Conservation (phyloP, 2,113 vertebrate species). For the Bambusicola thoracicus region DNA sequence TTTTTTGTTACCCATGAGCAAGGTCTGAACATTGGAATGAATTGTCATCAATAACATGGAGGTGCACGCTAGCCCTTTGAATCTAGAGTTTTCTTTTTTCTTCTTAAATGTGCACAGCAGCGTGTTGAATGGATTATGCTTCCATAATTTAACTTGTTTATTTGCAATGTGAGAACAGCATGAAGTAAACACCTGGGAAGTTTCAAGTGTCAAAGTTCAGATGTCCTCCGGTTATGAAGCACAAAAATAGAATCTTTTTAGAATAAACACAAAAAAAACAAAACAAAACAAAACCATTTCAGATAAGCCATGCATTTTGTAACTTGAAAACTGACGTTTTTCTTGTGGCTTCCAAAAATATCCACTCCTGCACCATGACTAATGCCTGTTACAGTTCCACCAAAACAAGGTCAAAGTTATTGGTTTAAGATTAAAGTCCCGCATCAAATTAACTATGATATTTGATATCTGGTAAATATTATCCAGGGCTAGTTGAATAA, state of each 20-base stretch:
- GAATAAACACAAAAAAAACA: background rate
- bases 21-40: background rate
- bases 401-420: constrained; percentile 28
- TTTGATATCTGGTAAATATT: constrained; percentile 47
- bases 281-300: background rate
- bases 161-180: constrained; percentile 6
- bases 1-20: background rate
- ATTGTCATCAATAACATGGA: background rate
- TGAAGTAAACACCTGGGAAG: constrained; percentile 45
- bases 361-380: background rate
- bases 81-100: background rate
- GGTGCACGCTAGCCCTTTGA: background rate
- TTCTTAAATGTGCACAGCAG: background rate
- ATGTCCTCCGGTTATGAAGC: background rate
- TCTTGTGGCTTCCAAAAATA: constrained; percentile 52
- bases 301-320: background rate
- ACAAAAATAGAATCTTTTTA: constrained; percentile 6
- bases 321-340: constrained; percentile 5
- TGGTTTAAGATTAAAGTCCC: constrained; percentile 39
- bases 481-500: background rate
- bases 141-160: constrained; percentile 35
- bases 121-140: constrained; percentile 25
- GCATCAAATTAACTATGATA: constrained; percentile 28
- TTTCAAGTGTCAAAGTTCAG: background rate
- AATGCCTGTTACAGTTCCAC: constrained; percentile 33